Evolutionary conservation across 2,113 vertebrate genomes (phyloP).

Genomic region (Jacana jacana): DNA sequence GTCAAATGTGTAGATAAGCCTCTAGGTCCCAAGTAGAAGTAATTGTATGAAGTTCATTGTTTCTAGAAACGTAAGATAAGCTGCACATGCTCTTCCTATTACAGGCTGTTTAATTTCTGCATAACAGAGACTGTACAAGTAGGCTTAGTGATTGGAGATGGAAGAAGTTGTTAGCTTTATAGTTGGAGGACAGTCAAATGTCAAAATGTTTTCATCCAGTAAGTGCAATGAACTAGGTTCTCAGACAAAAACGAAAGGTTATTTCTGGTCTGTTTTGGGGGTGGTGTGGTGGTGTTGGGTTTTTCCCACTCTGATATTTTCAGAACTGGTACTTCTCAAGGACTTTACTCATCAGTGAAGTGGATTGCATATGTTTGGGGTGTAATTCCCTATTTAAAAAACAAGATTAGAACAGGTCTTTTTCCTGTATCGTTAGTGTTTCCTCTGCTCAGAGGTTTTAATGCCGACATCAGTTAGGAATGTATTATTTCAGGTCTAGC

Average conservation of each 20-base stretch:
- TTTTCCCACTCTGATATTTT: not conserved
- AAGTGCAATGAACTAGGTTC: not conserved
- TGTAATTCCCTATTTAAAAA: not conserved
- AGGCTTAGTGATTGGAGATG: not conserved
- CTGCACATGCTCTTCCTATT: not conserved
- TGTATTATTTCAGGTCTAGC: not conserved
- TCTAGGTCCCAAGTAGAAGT: not conserved
- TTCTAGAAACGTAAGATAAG: not conserved
- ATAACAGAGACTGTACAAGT: not conserved
- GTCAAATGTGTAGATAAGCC: not conserved
- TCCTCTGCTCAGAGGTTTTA: not conserved
- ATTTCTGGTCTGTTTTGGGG: not conserved
- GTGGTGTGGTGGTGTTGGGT: not conserved
- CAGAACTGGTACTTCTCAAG: not conserved
- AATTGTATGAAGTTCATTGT: not conserved
- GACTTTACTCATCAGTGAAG: not conserved
- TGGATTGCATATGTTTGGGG: not conserved
- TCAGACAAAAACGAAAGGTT: not conserved
- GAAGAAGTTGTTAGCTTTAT: not conserved
- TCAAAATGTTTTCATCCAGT: not conserved
- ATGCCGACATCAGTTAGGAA: not conserved
- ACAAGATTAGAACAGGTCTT: not conserved
- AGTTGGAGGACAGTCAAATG: not conserved
- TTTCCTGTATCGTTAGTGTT: not conserved
- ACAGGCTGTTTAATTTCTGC: not conserved